A percentile compares a stretch with the other conserved stretches of the same genome.
Evolutionary conservation across 1,140 invertebrate species (phyloP).

Genomic region (Diorhabda carinulata): DNA sequence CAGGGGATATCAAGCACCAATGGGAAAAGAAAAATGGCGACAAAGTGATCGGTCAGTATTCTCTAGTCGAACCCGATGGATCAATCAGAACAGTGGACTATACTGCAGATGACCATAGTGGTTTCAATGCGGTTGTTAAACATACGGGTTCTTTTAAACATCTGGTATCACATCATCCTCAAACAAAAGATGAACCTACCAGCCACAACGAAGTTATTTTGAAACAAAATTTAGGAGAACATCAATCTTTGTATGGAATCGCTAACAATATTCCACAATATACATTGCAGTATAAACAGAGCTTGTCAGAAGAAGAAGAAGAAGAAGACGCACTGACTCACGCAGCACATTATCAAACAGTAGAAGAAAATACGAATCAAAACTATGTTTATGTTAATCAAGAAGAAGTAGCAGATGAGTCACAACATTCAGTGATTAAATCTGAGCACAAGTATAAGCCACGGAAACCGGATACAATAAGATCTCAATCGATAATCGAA

Average conservation of each 20-base stretch:
- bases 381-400: conserved; percentile 22
- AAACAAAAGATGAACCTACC: background rate
- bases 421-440: conserved; percentile 18
- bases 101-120: conserved; percentile 55
- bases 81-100: conserved; percentile 56
- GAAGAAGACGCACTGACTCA: conserved; percentile 13
- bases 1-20: conserved; percentile 61
- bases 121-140: conserved; percentile 47
- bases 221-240: background rate
- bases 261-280: conserved; percentile 7
- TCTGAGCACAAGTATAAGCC: conserved; percentile 8
- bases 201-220: conserved; percentile 22
- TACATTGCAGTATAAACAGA: conserved; percentile 8
- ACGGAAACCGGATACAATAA: conserved; percentile 7
- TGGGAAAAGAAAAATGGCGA: conserved; percentile 46
- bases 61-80: conserved; percentile 54
- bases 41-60: conserved; percentile 42
- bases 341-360: background rate
- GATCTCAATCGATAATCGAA: conserved; percentile 20
- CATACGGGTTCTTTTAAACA: conserved; percentile 37
- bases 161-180: conserved; percentile 21
- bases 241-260: conserved; percentile 2
- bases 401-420: conserved; percentile 26
- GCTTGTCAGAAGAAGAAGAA: conserved; percentile 9
- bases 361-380: conserved; percentile 14